These are phyloP conservation scores for Bombus superbus DNA, from an alignment of 1,140 invertebrate species.

Conservation along the genomic window DNA sequence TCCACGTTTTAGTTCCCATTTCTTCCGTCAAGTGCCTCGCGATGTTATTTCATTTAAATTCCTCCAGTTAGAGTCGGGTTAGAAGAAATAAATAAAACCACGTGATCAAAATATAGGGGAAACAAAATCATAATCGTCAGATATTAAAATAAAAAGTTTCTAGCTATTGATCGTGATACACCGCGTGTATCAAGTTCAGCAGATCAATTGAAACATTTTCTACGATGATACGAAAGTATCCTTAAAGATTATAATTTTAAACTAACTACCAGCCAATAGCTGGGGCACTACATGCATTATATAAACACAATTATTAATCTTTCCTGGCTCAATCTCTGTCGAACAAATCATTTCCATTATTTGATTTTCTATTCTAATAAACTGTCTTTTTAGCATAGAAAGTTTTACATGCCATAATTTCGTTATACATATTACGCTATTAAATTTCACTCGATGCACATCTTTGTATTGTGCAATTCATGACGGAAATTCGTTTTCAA, in stretches of 20 bases:
- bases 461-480: not conserved
- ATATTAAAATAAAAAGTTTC: not conserved
- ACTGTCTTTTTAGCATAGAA: no score
- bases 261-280: not conserved
- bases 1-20: not conserved
- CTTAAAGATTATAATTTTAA: not conserved
- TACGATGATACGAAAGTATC: not conserved
- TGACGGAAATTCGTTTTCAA: constrained; percentile 13
- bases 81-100: not conserved
- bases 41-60: not conserved
- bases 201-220: not conserved
- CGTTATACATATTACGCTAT: not conserved
- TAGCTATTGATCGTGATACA: not conserved
- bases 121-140: not conserved
- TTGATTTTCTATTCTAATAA: not conserved
- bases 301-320: not conserved
- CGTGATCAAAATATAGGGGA: not conserved
- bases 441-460: not conserved
- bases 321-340: not conserved
- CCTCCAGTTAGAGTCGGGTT: not conserved
- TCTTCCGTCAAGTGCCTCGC: not conserved
- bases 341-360: not conserved
- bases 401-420: not conserved
- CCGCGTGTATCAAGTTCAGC: not conserved
- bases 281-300: not conserved